These are phyloP conservation scores for Pterobdella sp. DNA, from an alignment of 2,888 invertebrate genomes.

Conservation along the genomic window DNA sequence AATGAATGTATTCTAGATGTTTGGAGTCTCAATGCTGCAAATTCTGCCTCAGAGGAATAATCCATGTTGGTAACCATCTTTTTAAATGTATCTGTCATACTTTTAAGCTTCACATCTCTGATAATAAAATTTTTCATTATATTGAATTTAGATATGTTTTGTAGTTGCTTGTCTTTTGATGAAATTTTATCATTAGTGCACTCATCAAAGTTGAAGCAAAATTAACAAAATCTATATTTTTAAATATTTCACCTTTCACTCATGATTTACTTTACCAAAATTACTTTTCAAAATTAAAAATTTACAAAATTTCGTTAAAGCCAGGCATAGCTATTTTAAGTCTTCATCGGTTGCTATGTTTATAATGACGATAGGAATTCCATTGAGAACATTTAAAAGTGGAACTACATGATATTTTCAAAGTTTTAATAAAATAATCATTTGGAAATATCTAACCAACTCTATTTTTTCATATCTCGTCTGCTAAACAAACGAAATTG, in stretches of 20 bases:
- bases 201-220: too few species aligned
- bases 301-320: neutral
- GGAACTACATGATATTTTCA: too few species aligned
- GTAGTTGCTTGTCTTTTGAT: neutral
- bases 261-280: neutral
- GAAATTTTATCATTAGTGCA: too few species aligned
- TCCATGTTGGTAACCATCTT: neutral
- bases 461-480: too few species aligned
- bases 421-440: too few species aligned
- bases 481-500: too few species aligned
- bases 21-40: too few species aligned
- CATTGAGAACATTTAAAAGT: too few species aligned
- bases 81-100: neutral
- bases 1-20: too few species aligned
- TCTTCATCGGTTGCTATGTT: slow-evolving; percentile 11
- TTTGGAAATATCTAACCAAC: too few species aligned
- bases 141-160: neutral
- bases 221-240: neutral
- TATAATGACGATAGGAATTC: neutral
- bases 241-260: neutral
- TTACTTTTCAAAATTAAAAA: too few species aligned
- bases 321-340: neutral
- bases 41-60: too few species aligned
- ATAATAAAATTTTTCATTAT: neutral
- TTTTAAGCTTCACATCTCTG: neutral